A percentile compares a stretch with the other conserved stretches of the same genome.
Evolutionary conservation across 2,888 invertebrate species (phyloP).

Genomic region (Sclerodermus sp.): DNA sequence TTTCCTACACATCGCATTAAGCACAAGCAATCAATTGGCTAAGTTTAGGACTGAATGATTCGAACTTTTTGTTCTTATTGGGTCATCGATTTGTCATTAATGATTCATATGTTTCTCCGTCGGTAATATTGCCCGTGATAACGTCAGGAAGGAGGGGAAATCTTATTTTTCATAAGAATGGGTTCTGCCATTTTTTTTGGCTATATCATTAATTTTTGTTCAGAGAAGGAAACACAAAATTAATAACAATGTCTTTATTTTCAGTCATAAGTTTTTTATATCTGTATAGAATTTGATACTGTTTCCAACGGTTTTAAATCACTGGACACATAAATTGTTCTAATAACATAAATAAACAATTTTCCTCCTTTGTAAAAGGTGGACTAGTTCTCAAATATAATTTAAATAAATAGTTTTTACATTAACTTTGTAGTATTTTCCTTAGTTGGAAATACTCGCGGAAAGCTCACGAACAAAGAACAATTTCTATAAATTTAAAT

Average conservation of each 20-base stretch:
- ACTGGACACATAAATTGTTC: slow-evolving; percentile 14
- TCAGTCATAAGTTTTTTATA: slow-evolving; percentile 46
- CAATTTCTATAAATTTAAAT: neutral
- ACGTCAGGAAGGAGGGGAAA: too few species aligned
- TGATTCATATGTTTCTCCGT: too few species aligned
- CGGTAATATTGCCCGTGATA: too few species aligned
- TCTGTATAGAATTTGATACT: slow-evolving; percentile 46
- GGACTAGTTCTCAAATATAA: slow-evolving; percentile 46
- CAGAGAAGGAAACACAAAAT: slow-evolving; percentile 18
- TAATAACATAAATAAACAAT: slow-evolving; percentile 29
- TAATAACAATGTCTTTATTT: slow-evolving; percentile 45
- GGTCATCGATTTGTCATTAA: too few species aligned
- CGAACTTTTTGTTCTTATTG: too few species aligned
- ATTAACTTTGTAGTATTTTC: slow-evolving; percentile 22
- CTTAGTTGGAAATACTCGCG: neutral
- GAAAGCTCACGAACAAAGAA: neutral
- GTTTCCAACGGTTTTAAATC: slow-evolving; percentile 36
- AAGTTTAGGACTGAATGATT: too few species aligned
- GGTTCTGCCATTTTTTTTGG: too few species aligned
- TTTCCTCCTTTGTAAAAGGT: slow-evolving; percentile 35
- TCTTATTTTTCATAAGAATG: too few species aligned
- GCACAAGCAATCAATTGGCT: too few species aligned
- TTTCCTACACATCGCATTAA: too few species aligned
- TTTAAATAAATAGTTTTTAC: slow-evolving; percentile 40
- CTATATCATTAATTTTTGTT: too few species aligned